Evolutionary conservation across 2,888 invertebrate genomes (phyloP), one percentile per base, ranked within the genome.

Genomic region (Pimpla rufipes): DNA sequence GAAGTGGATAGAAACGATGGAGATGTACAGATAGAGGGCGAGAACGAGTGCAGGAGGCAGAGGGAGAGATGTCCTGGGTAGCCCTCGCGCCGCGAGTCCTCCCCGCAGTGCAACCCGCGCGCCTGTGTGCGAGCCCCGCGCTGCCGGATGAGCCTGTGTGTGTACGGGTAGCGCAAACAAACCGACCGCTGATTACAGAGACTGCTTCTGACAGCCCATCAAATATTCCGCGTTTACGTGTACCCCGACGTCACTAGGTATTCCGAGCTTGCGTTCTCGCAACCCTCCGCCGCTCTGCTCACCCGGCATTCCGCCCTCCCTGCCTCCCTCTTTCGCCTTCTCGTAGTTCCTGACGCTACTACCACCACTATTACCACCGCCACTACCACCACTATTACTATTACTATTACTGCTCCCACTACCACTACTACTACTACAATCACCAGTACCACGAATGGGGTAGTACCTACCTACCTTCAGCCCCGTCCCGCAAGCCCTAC

Each of bases 151-250:
- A 79, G 77, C 64, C 66, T 81, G 68, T 88, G 89, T 88, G 89
- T 90, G 89, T 90, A 88, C 90, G 89, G 89, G 90, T 89, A 91
- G 89, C 87, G 91, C 92, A 92, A 92, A 90, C 91, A 91, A 92
- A 91, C 92, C 92, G 89, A 91, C 92, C 92, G 91, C 91, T 92
- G 92, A 92, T 92, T 92, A 92, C 92, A 90, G 90, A 92, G 92
- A 91, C 92, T 92, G 92, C 92, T 91, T 91, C 91, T 92, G 92
- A 92, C 92, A 92, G 92, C 90, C 91, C 90, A 92, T 92, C 92
- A 92, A 92, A 92, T 92, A 92, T 92, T 92, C 92, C 90, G 90
- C 91, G 89, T 92, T 91, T 92, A 92, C 91, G 92, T 91, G 90
- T 89, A 90, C 91, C 89, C 83, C 90, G 90, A 90, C 91, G 91